Base-by-base conservation (phyloP, 2,113 vertebrate genomes). In the Dunckerocampus dactyliophorus region DNA sequence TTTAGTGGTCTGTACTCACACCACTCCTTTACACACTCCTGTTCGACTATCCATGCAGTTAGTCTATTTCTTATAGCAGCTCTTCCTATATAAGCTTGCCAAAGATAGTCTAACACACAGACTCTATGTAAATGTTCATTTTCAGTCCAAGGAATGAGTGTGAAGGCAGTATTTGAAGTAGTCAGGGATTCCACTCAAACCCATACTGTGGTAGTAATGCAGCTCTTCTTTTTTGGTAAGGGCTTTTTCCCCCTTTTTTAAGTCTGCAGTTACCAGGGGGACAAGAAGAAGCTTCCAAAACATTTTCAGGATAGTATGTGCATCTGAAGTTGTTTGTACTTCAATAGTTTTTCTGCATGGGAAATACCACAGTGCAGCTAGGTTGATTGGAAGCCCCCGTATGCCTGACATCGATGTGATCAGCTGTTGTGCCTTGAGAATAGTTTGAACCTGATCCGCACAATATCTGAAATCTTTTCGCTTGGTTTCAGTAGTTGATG, bases 41-140 rank as follows among this genome's bases (percentile, higher is more conserved):
- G 59, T 86, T 65, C 71, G 67, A 70, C 66, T 69, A 62, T 82
- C 77, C 63, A 74, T 82, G 76, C 77, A 67, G 72, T 52, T 65
- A 65, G 70, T 63, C 62, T 50, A 59, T 62, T 77, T 80, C 76
- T 63, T 47, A 93, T 91, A 94, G 93, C 93, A 97, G 93, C 94
- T 94, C 93, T 97, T 95, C 95, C 95, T 94, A 93, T 96, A 94
- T 89, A 92, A 96, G 94, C 94, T 98, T 96, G 95, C 95, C 96
- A 99, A 99, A 99, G 96, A 99, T 95, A 97, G 93, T 94, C 82
- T 73, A 63, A 80, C 61, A 84, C 65, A 91, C 90, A 91, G 69
- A 62, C 92, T 34, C 31, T 89, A 91, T 83, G 88, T 52, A 89
- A 91, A 89, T 92, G 92, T 93, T 93, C 89, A 56, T 86, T 94